These are phyloP conservation scores for Pipistrellus nathusii DNA, from an alignment of 2,797 vertebrate species.

Conservation along the genomic window DNA sequence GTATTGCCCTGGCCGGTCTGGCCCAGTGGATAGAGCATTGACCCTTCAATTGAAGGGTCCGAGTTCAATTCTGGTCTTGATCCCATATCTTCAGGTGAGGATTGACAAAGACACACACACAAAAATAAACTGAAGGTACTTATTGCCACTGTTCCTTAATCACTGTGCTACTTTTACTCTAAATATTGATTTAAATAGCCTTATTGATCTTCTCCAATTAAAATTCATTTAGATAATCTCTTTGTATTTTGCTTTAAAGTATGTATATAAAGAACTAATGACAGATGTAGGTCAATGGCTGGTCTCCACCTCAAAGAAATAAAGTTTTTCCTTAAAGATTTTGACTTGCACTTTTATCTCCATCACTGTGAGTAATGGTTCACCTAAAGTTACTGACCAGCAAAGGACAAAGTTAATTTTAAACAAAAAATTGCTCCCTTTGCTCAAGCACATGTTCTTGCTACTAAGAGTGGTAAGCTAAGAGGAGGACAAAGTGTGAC, in stretches of 20 bases:
- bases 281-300: not conserved
- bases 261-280: slow-evolving; percentile 42
- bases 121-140: not conserved
- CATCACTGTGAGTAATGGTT: not conserved
- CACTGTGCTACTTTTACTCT: not conserved
- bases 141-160: not conserved
- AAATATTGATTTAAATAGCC: slow-evolving; percentile 30
- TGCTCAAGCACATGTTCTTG: not conserved
- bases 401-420: slow-evolving; percentile 14
- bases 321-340: slow-evolving; percentile 22
- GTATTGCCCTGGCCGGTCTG: not conserved
- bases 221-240: slow-evolving; percentile 53
- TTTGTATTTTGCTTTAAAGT: slow-evolving; percentile 57
- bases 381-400: slow-evolving; percentile 6
- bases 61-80: not conserved
- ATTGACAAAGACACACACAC: not conserved
- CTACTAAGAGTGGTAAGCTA: not conserved
- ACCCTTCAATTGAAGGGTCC: no score
- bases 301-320: slow-evolving; percentile 1
- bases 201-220: slow-evolving; percentile 51
- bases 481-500: no score
- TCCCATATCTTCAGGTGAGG: no score
- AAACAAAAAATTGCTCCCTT: not conserved
- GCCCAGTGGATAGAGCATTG: not conserved
- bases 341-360: not conserved